These are phyloP conservation scores for Peromyscus aztecus DNA, from an alignment of 2,797 vertebrate species.

Conservation along the genomic window DNA sequence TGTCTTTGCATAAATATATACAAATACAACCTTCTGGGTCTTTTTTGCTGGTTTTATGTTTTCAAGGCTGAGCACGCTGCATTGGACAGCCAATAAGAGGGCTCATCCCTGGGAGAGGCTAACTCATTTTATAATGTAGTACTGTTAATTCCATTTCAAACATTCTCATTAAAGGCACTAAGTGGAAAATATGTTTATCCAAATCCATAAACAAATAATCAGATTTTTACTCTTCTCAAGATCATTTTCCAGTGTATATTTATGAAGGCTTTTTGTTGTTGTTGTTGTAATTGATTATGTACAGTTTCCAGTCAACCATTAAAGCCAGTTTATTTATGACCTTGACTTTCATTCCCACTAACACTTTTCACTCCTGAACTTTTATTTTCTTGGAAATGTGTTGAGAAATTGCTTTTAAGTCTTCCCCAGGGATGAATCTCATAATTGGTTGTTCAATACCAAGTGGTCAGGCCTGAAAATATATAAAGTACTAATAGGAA, in stretches of 20 bases:
- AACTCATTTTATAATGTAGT: slow-evolving; percentile 59
- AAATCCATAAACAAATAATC: slow-evolving; percentile 83
- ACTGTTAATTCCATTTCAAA: slow-evolving; percentile 74
- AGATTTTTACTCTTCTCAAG: slow-evolving; percentile 75
- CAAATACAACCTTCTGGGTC: neutral
- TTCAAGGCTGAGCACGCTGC: neutral
- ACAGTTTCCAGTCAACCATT: slow-evolving; percentile 75
- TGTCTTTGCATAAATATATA: too few species aligned
- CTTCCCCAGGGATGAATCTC: neutral
- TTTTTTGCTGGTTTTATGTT: neutral
- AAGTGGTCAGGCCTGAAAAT: neutral
- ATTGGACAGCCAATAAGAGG: neutral
- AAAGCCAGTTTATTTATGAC: slow-evolving; percentile 80
- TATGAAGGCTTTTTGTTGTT: slow-evolving; percentile 77
- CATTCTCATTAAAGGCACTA: slow-evolving; percentile 68
- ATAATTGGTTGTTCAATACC: neutral
- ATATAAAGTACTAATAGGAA: neutral
- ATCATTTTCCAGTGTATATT: slow-evolving; percentile 74
- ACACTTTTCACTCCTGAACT: slow-evolving; percentile 69
- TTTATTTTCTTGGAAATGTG: slow-evolving; percentile 76
- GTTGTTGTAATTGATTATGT: slow-evolving; percentile 78
- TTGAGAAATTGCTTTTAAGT: slow-evolving; percentile 79
- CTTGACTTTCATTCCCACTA: slow-evolving; percentile 68
- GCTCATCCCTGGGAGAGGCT: neutral
- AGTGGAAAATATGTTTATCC: slow-evolving; percentile 71